A percentile compares a stretch with the other conserved stretches of the same genome.
phyloP scores from a whole-genome alignment of 2,797 vertebrate genomes.

The Epinephelus malabaricus region DNA sequence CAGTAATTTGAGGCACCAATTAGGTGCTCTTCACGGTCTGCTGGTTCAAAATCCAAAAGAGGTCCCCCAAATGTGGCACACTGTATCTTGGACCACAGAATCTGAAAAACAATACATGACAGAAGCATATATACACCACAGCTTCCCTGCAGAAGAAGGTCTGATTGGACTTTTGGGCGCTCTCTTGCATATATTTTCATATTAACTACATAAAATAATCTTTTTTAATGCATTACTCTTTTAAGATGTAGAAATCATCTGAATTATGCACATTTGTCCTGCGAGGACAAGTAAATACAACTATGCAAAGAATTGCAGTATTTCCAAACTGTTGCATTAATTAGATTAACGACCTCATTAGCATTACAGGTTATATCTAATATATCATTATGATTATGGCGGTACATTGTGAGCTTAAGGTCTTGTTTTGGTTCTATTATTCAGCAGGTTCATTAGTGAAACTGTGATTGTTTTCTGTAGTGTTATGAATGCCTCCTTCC shows the following conservation, averaged over 20 bases:
- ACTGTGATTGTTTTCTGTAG: slow-evolving; percentile 19
- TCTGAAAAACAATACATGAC: slow-evolving; percentile 26
- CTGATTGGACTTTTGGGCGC: slow-evolving; percentile 17
- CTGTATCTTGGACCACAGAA: slow-evolving; percentile 2
- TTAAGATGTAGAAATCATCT: background rate
- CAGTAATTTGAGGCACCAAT: slow-evolving; percentile 17
- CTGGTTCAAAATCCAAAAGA: slow-evolving; percentile 36
- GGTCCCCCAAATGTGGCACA: slow-evolving; percentile 23
- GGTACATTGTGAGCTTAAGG: slow-evolving; percentile 3
- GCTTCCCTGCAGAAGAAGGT: background rate
- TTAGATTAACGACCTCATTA: slow-evolving; percentile 44
- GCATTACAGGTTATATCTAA: slow-evolving; percentile 23
- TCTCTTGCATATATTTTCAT: slow-evolving; percentile 8
- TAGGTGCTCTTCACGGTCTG: slow-evolving; percentile 21
- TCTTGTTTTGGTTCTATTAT: slow-evolving; percentile 41
- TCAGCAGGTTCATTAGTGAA: slow-evolving; percentile 47
- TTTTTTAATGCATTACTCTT: background rate
- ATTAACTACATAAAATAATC: background rate
- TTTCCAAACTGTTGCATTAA: slow-evolving; percentile 23
- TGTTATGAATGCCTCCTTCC: background rate
- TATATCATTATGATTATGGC: slow-evolving; percentile 43
- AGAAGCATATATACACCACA: slow-evolving; percentile 4
- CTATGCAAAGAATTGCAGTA: background rate
- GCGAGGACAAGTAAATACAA: background rate
- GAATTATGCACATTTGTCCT: slow-evolving; percentile 17